A percentile compares a stretch with the other conserved stretches of the same genome.
Evolutionary conservation across 2,797 vertebrate species (phyloP).

Genomic region (Meda fulgida): DNA sequence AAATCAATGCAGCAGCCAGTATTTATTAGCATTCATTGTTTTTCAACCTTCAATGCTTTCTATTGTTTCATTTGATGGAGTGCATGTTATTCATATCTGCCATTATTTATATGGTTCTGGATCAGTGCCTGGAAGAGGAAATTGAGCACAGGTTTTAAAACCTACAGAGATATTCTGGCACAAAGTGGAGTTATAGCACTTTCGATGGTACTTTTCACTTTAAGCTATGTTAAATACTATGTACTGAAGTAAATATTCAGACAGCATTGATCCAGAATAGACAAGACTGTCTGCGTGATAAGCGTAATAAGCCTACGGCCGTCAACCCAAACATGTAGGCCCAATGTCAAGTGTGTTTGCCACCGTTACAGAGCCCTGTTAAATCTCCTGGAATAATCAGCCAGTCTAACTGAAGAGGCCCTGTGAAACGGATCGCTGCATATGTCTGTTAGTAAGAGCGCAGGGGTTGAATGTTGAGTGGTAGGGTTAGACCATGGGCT

Average conservation of each 20-base stretch:
- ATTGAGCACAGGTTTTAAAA: slow-evolving; percentile 22
- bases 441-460: slow-evolving; percentile 39
- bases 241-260: slow-evolving; percentile 7
- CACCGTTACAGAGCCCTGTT: slow-evolving; percentile 26
- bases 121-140: slow-evolving; percentile 11
- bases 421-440: slow-evolving; percentile 53
- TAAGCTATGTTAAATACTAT: slow-evolving; percentile 9
- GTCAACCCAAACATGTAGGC: slow-evolving; percentile 15
- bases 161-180: slow-evolving; percentile 9
- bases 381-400: slow-evolving; percentile 33
- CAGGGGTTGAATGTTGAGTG: slow-evolving; percentile 14
- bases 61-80: slow-evolving; percentile 53
- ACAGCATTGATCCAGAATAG: slow-evolving; percentile 22
- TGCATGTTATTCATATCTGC: slow-evolving; percentile 55
- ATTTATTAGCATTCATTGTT: slow-evolving; percentile 58
- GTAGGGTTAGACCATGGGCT: slow-evolving; percentile 27
- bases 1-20: slow-evolving; percentile 52
- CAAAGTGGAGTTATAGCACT: background rate
- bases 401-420: slow-evolving; percentile 33
- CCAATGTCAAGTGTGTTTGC: slow-evolving; percentile 27
- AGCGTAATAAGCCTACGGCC: background rate
- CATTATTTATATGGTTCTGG: slow-evolving; percentile 44
- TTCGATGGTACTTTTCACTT: slow-evolving; percentile 20
- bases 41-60: slow-evolving; percentile 46
- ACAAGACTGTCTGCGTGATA: background rate